A percentile compares a stretch with the other conserved stretches of the same genome.
phyloP scores from a whole-genome alignment of 1,140 invertebrate genomes.

The Hycleus cichorii region DNA sequence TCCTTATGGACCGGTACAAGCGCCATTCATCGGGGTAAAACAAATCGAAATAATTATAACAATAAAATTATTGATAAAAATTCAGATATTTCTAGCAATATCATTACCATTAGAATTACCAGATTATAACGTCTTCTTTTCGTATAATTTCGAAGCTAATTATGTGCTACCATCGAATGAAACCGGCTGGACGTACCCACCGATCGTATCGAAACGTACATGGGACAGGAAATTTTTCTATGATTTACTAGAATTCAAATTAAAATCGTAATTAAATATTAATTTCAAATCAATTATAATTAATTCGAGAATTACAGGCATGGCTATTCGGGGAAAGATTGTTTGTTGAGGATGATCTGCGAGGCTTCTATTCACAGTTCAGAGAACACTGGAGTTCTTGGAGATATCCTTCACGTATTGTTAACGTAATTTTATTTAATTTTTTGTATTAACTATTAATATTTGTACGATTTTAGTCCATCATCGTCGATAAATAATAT shows the following conservation, averaged over 20 bases:
- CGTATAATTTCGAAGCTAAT: constrained; percentile 70
- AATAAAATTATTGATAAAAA: background rate
- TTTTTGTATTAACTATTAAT: constrained; percentile 13
- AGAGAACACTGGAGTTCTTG: constrained; percentile 44
- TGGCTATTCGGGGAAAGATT: constrained; percentile 46
- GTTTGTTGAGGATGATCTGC: constrained; percentile 45
- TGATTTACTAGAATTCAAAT: constrained; percentile 30
- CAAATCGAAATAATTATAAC: background rate
- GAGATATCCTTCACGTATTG: constrained; percentile 45
- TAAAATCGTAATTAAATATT: constrained; percentile 31
- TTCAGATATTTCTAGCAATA: constrained; percentile 57
- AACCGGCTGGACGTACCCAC: constrained; percentile 31
- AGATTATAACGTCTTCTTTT: constrained; percentile 61
- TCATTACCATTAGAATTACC: constrained; percentile 64
- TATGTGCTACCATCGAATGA: constrained; percentile 45
- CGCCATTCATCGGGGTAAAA: constrained; percentile 26
- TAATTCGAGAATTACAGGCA: constrained; percentile 20
- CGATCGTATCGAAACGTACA: constrained; percentile 21
- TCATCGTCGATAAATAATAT: constrained; percentile 41
- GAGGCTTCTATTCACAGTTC: constrained; percentile 41
- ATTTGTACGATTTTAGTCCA: constrained; percentile 36
- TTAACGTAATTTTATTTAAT: constrained; percentile 42
- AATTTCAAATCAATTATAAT: constrained; percentile 5
- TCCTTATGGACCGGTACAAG: constrained; percentile 18
- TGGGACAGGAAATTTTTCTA: constrained; percentile 29